Evolutionary conservation across 2,888 invertebrate genomes (phyloP), one percentile per base, ranked within the genome.

Genomic region (Agrotis puta): DNA sequence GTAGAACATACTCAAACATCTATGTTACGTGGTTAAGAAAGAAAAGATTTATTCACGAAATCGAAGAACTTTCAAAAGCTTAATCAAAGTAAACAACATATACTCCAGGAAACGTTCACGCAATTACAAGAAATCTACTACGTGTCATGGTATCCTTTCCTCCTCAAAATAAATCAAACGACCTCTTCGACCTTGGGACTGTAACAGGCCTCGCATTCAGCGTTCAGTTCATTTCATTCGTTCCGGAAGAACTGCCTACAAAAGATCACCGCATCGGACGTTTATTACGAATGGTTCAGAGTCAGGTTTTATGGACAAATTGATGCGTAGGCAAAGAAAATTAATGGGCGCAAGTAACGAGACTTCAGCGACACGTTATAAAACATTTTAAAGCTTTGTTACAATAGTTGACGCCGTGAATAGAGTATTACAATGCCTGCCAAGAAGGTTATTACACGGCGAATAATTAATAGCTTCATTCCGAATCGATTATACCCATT

Each of bases 271-370:
- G 81, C 75, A 74, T 78, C 59, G 58, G 70, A 77, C 75, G 73
- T 84, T 87, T 86, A 86, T 83, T 83, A 82, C 81, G 70, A 77
- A 77, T 78, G 76, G 77, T 82, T 73, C 74, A 79, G 67, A 69
- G 47, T 80, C 71, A 68, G 81, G 81, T 81, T 85, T 84, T 82
- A 82, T 84, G 70, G 80, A 79, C 82, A 79, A 85, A 87, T 83
- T 85, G 83, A 85, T 84, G 87, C 84, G 88, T 86, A 85, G 86
- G 83, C 82, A 71, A 80, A 77, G 80, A 77, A 81, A 83, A 84
- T 85, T 80, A 85, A 83, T 85, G 77, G 75, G 71, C 77, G 69
- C 71, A 62, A 85, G 77, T 74, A 79, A 83, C 70, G 74, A 81
- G 72, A 73, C 62, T 81, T 81, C 74, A 82, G 71, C 77, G 72